Percentiles rank a stretch among this genome's conserved stretches.
Conservation (phyloP, 2,113 vertebrate species). For the pig (Sus scrofa) region DNA sequence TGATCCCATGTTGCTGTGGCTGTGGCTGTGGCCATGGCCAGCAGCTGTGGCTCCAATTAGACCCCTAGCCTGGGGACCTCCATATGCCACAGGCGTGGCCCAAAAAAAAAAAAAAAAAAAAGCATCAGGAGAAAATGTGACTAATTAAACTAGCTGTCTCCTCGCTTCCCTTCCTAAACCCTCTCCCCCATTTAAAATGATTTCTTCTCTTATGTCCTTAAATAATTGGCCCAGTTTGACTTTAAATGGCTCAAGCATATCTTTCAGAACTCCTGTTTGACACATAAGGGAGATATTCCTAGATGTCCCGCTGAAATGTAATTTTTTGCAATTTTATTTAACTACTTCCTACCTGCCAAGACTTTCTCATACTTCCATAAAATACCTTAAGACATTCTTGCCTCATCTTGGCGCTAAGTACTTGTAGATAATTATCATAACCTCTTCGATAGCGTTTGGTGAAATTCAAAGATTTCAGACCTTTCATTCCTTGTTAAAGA, state of each 20-base stretch:
- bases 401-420: not conserved
- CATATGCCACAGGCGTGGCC: too few species aligned
- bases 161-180: not conserved
- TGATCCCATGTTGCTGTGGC: too few species aligned
- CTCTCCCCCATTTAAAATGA: not conserved
- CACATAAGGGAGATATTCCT: not conserved
- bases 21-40: too few species aligned
- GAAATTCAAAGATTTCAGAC: not conserved
- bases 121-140: not conserved
- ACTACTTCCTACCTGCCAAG: conserved; percentile 39
- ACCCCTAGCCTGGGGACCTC: too few species aligned
- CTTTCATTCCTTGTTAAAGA: not conserved
- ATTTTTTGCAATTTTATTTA: conserved; percentile 53
- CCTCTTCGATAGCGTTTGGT: not conserved
- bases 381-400: not conserved
- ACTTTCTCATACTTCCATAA: conserved; percentile 3
- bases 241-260: not conserved
- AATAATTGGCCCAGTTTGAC: not conserved
- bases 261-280: conserved; percentile 1
- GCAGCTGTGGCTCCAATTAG: too few species aligned
- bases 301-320: not conserved
- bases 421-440: not conserved
- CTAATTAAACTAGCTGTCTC: not conserved
- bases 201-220: not conserved
- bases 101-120: too few species aligned